Evolutionary conservation across 2,888 invertebrate species (phyloP), one percentile per base, ranked within the genome.

Genomic region (Acanthosoma haemorrhoidale): DNA sequence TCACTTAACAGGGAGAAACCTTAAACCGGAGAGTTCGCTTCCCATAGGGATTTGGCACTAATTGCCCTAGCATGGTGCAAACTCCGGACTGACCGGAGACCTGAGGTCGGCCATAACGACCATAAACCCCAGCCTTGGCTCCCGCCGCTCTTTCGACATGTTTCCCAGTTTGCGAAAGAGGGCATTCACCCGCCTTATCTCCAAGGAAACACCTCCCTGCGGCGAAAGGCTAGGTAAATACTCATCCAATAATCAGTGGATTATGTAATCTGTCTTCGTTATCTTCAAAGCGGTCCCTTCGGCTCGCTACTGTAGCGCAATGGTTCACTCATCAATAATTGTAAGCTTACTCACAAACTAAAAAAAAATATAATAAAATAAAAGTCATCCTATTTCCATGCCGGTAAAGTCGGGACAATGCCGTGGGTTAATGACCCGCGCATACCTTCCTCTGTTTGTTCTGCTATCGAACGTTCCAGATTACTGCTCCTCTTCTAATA

Each of bases 131-230:
- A 21, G 60, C 60, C 32, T 51, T 51, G 25, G 32, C 2, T 8
- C 11, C 3, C 32, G 25, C 16, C 6, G 3, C 61, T n/a, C 32
- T 64, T 64, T 64, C 64, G 41, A 64, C 18, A 64, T 25, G 64
- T 64, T 64, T 64, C 64, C 64, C 64, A 38, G 39, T 64, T 64
- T 64, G 64, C 64, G 64, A 64, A 64, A 64, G 32, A 61, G 61
- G 61, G 18, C 61, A 16, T 61, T 61, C 61, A 61, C 61, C 32
- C 34, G 32, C 36, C 61, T 61, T 61, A 61, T 61, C 61, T 36
- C 36, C 61, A 61, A 36, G 61, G 61, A 61, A 61, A 61, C 38
- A 39, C n/a, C 21, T n/a, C n/a, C 25, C 13, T 6, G 1, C 13
- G 25, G 51, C 25, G 51, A 25, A 51, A 29, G 51, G 51, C 13